These are phyloP conservation scores for Chiloscyllium punctatum DNA, from an alignment of 2,797 vertebrate genomes.

Conservation along the genomic window DNA sequence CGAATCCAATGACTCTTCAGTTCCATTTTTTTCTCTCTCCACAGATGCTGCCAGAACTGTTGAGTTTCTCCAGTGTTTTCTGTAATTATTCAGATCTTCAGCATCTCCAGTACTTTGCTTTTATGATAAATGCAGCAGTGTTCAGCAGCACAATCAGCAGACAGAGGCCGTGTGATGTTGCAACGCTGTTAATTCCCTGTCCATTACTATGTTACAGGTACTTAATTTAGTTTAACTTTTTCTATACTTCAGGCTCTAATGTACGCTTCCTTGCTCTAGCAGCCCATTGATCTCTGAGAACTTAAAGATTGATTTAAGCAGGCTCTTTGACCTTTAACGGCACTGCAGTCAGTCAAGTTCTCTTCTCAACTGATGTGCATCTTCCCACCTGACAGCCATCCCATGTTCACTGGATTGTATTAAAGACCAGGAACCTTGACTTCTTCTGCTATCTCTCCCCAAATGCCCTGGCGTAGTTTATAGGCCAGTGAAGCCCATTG, in stretches of 20 bases:
- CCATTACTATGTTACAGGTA: background rate
- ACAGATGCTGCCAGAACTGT: too few relatives aligned
- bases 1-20: too few relatives aligned
- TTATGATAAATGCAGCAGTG: too few relatives aligned
- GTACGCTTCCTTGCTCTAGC: background rate
- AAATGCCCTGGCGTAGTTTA: background rate
- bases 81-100: too few relatives aligned
- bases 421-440: background rate
- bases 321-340: background rate
- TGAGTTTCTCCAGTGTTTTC: too few relatives aligned
- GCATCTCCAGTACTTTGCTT: too few relatives aligned
- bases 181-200: background rate
- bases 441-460: too few relatives aligned
- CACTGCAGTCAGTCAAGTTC: background rate
- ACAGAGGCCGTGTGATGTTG: too few relatives aligned
- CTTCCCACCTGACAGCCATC: background rate
- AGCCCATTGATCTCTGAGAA: background rate
- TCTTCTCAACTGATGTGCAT: background rate
- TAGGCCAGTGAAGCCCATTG: background rate
- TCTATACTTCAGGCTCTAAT: background rate
- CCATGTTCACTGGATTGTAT: background rate
- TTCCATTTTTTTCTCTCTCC: too few relatives aligned
- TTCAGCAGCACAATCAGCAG: too few relatives aligned
- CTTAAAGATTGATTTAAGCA: background rate
- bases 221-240: background rate